These are phyloP conservation scores for Phylloscopus trochilus DNA, from an alignment of 2,113 vertebrate species.

Conservation along the genomic window DNA sequence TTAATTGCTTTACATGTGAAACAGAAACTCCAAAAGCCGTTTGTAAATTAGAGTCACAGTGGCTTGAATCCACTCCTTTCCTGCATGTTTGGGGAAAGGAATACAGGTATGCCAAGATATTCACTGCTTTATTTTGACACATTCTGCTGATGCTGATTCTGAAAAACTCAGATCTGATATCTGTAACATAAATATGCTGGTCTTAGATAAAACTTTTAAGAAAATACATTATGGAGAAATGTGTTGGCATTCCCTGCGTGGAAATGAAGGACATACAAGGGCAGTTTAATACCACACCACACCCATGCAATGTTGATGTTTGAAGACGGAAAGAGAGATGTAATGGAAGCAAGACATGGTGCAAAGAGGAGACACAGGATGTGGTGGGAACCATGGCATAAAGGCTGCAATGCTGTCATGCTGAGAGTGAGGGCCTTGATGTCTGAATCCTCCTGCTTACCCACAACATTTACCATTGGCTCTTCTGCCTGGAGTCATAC, in stretches of 20 bases:
- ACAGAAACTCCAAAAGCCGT: neutral
- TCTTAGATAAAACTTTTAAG: neutral
- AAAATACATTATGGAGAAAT: neutral
- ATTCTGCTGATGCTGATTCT: neutral
- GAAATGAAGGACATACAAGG: neutral
- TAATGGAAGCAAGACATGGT: neutral
- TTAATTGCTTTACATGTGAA: neutral
- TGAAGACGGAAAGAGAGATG: neutral
- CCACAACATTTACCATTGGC: neutral
- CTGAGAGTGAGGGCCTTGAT: neutral
- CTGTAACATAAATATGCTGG: neutral
- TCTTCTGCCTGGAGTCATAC: neutral
- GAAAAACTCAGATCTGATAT: neutral
- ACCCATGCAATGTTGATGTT: neutral
- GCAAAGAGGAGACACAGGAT: neutral
- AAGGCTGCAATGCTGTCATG: neutral
- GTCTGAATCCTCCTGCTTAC: neutral
- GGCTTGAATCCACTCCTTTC: neutral
- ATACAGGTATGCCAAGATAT: neutral
- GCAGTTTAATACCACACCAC: neutral
- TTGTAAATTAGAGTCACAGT: neutral
- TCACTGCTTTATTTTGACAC: neutral
- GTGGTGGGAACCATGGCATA: neutral
- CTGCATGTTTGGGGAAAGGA: neutral
- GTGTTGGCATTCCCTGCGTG: neutral